Evolutionary conservation across 2,888 invertebrate species (phyloP).

Genomic region (Griposia aprilina): DNA sequence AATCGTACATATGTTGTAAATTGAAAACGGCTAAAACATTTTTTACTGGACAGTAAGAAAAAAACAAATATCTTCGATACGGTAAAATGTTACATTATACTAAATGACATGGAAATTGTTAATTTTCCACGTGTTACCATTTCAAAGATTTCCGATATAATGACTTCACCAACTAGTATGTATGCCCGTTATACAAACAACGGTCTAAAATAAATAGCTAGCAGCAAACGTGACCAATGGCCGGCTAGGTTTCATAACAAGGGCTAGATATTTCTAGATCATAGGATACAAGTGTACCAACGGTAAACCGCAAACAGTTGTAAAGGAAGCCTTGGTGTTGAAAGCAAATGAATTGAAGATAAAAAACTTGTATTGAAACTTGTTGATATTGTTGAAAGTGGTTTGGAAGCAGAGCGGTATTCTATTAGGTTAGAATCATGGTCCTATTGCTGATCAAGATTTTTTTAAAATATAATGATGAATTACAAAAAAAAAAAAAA

Average conservation of each 20-base stretch:
- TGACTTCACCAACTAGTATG: slow-evolving; percentile 55
- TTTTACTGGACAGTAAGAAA: background rate
- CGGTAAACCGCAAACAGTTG: slow-evolving; percentile 73
- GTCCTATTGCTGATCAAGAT: background rate
- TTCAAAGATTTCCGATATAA: slow-evolving; percentile 57
- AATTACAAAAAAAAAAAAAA: too few relatives aligned
- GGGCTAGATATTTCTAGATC: slow-evolving; percentile 82
- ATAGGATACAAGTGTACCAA: slow-evolving; percentile 74
- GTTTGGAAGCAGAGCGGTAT: background rate
- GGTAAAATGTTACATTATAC: slow-evolving; percentile 20
- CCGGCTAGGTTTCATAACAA: slow-evolving; percentile 83
- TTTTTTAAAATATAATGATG: too few relatives aligned
- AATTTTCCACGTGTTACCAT: slow-evolving; percentile 46
- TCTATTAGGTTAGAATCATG: slow-evolving; percentile 29
- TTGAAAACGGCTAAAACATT: background rate
- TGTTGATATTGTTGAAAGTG: slow-evolving; percentile 13
- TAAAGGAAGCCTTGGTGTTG: slow-evolving; percentile 51
- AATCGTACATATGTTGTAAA: background rate
- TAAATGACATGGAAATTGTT: slow-evolving; percentile 37
- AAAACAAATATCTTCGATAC: background rate
- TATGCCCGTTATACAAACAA: slow-evolving; percentile 72
- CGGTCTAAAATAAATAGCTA: slow-evolving; percentile 67
- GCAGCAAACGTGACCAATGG: slow-evolving; percentile 80
- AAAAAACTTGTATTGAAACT: slow-evolving; percentile 25
- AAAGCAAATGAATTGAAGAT: slow-evolving; percentile 45